Conservation (phyloP, 1,140 invertebrate genomes). For the Polyergus mexicanus region DNA sequence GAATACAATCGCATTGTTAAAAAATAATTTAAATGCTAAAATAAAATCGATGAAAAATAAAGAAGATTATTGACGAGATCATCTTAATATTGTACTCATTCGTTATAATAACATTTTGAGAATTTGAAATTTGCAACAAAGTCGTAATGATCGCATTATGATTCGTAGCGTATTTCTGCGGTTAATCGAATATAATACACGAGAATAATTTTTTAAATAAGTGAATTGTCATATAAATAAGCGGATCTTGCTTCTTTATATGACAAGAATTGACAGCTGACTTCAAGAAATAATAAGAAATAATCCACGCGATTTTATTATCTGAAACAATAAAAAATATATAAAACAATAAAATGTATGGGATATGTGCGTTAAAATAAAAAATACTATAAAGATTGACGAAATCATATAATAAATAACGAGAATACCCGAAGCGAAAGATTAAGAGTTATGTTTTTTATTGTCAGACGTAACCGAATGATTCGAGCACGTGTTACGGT, state of each 20-base stretch:
- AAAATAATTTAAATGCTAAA: background rate
- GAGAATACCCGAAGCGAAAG: conserved; percentile 10
- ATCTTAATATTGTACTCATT: background rate
- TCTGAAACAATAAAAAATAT: background rate
- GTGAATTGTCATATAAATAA: no score
- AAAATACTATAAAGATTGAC: background rate
- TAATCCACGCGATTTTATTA: background rate
- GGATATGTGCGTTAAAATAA: background rate
- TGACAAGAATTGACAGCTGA: no score
- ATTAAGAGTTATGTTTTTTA: conserved; percentile 2
- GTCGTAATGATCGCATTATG: background rate
- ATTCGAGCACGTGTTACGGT: conserved; percentile 59
- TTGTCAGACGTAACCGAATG: conserved; percentile 49
- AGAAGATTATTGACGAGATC: background rate
- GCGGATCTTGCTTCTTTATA: no score
- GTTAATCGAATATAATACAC: background rate
- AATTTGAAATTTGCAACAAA: background rate
- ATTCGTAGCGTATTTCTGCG: background rate
- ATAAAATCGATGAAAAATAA: background rate
- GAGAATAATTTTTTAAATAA: background rate
- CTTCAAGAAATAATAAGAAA: background rate
- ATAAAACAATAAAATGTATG: background rate
- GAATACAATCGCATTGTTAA: background rate
- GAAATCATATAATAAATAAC: background rate
- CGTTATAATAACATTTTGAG: background rate